Conservation (phyloP, 1,140 invertebrate genomes). For the Anadara kagoshimensis region DNA sequence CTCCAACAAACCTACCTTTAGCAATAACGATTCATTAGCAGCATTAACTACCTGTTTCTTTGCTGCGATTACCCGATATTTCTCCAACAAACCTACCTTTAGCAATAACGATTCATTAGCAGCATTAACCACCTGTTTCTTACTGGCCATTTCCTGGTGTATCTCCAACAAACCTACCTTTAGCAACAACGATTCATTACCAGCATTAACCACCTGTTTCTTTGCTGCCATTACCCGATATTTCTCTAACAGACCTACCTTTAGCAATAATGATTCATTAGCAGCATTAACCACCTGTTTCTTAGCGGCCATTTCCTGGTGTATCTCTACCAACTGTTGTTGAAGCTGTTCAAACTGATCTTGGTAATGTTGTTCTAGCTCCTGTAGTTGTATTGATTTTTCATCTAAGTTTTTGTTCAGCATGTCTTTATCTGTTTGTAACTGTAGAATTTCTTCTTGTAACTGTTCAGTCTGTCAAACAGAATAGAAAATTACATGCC, state of each 20-base stretch:
- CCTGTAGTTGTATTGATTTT: constrained; percentile 43
- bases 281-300: constrained; percentile 51
- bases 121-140: no score
- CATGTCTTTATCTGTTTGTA: constrained; percentile 39
- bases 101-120: no score
- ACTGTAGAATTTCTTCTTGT: constrained; percentile 32
- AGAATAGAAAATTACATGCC: neutral
- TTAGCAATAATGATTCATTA: constrained; percentile 60
- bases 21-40: no score
- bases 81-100: no score
- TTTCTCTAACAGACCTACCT: constrained; percentile 36
- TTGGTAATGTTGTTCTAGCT: constrained; percentile 48
- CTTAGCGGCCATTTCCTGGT: constrained; percentile 49
- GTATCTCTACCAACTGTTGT: constrained; percentile 50
- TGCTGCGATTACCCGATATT: no score
- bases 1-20: no score
- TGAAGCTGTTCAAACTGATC: constrained; percentile 52
- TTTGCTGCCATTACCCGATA: constrained; percentile 47
- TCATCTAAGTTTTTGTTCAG: constrained; percentile 46
- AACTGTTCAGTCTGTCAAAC: constrained; percentile 8
- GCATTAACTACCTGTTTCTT: no score
- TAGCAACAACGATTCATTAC: constrained; percentile 49
- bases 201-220: constrained; percentile 49
- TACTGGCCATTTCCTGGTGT: no score
- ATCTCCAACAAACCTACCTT: neutral